Base-by-base conservation (phyloP, 2,113 vertebrate genomes). In the Morone saxatilis region DNA sequence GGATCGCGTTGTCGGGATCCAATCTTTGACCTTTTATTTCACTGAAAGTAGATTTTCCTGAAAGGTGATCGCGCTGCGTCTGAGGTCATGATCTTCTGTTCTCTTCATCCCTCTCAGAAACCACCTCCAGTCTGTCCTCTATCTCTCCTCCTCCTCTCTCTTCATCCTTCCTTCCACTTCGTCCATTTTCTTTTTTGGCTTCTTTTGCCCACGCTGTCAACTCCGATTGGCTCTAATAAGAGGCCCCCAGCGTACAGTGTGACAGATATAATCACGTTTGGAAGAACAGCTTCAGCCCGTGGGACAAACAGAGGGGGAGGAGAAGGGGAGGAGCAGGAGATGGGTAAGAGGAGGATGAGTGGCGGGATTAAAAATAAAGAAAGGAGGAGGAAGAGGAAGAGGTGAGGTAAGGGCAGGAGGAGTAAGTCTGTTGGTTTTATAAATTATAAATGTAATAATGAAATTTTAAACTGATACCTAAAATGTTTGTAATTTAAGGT, bases 181-280 rank as follows among this genome's bases (percentile, higher is more conserved):
- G 6, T 40, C 70, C 16, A 53, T 50, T 43, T 61, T 56, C 43
- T 63, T 54, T 51, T 62, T 63, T 56, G 54, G 45, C 25, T 76
- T 73, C 61, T 77, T 31, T 60, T 72, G 60, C 65, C 66, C 66
- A 61, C 11, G 14, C 71, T 60, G 84, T 84, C 78, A 81, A 20
- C 54, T 83, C 80, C 71, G 13, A 65, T 83, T 60, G 79, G 57
- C 77, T 80, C 16, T 68, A 69, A 79, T 69, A n/a, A 22, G 68
- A 14, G 50, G 51, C 74, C 65, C 68, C 62, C n/a, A 61, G 73
- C 73, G 45, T 73, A 76, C 70, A 80, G 76, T 73, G 78, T 76
- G 81, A 80, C 82, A 76, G 75, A 79, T 72, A 69, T 75, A 89
- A 86, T 82, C 77, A 86, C 59, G 83, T 75, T 86, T 63, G 19